These are phyloP conservation scores for Tilapia sparmanii DNA, from an alignment of 2,113 vertebrate species.

Conservation along the genomic window DNA sequence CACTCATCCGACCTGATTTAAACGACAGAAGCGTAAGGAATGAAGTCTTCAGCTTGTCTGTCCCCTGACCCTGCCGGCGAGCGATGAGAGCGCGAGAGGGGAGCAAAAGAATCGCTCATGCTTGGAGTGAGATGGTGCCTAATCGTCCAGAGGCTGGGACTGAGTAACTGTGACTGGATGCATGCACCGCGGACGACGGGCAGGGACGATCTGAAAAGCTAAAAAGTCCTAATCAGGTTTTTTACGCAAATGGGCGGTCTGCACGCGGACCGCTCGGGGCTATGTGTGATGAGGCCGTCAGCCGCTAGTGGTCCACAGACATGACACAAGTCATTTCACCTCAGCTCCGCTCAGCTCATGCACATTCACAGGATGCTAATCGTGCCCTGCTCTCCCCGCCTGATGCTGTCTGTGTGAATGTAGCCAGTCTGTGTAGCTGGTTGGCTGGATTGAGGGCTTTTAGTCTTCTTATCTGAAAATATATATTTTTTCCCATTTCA, in stretches of 20 bases:
- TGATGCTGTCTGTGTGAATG: not conserved
- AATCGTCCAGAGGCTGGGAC: constrained; percentile 49
- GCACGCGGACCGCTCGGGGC: not conserved
- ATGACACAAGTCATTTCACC: constrained; percentile 66
- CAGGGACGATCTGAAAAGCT: constrained; percentile 44
- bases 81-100: constrained; percentile 22
- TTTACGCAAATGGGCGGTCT: not conserved
- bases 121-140: constrained; percentile 64
- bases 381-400: not conserved
- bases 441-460: not conserved
- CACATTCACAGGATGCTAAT: constrained; percentile 46
- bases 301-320: constrained; percentile 31
- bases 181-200: constrained; percentile 3
- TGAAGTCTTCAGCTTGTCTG: constrained; percentile 46
- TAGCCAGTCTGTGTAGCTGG: constrained; percentile 6
- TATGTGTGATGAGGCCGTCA: constrained; percentile 32
- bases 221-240: constrained; percentile 57
- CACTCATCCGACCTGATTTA: constrained; percentile 67
- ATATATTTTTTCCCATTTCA: not conserved
- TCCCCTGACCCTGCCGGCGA: constrained; percentile 47
- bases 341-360: constrained; percentile 42
- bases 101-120: constrained; percentile 52
- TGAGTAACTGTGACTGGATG: constrained; percentile 56
- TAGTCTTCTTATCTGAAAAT: not conserved
- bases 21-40: constrained; percentile 71